A percentile compares a stretch with the other conserved stretches of the same genome.
These are phyloP conservation scores for Silurus glanis DNA, from an alignment of 2,113 vertebrate genomes.

Conservation along the genomic window DNA sequence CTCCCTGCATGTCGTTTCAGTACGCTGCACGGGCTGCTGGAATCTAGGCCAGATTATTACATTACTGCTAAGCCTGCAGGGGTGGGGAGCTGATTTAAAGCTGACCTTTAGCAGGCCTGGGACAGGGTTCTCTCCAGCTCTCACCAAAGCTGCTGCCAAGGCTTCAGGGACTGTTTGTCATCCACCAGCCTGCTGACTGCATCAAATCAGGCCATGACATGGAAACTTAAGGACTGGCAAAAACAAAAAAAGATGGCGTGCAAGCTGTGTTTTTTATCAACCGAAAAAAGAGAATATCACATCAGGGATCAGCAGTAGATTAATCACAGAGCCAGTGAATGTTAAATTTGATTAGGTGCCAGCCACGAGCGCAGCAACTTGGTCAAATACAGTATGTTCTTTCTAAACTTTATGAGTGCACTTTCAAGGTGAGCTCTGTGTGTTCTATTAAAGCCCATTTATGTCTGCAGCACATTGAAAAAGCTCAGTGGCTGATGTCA, in stretches of 20 bases:
- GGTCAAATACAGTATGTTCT: conserved; percentile 56
- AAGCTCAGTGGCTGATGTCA: conserved; percentile 66
- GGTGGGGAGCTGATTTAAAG: conserved; percentile 60
- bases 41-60: conserved; percentile 57
- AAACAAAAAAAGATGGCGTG: conserved; percentile 50
- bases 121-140: conserved; percentile 35
- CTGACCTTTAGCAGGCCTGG: conserved; percentile 53
- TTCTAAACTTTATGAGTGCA: conserved; percentile 49
- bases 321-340: conserved; percentile 60
- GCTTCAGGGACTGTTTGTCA: conserved; percentile 51
- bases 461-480: conserved; percentile 63
- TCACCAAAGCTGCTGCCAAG: conserved; percentile 48
- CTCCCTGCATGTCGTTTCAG: conserved; percentile 42
- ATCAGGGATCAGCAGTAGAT: conserved; percentile 61
- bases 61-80: conserved; percentile 55
- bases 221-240: conserved; percentile 36
- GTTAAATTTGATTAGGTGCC: conserved; percentile 63
- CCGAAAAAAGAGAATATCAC: conserved; percentile 58
- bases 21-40: conserved; percentile 46
- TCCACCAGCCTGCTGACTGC: conserved; percentile 53
- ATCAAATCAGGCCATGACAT: conserved; percentile 56
- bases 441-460: conserved; percentile 53
- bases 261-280: conserved; percentile 38
- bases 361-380: conserved; percentile 51
- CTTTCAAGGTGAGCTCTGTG: conserved; percentile 48